A percentile compares a stretch with the other conserved stretches of the same genome.
Conservation (phyloP, 2,113 vertebrate genomes). For the Thryonomys swinderianus region DNA sequence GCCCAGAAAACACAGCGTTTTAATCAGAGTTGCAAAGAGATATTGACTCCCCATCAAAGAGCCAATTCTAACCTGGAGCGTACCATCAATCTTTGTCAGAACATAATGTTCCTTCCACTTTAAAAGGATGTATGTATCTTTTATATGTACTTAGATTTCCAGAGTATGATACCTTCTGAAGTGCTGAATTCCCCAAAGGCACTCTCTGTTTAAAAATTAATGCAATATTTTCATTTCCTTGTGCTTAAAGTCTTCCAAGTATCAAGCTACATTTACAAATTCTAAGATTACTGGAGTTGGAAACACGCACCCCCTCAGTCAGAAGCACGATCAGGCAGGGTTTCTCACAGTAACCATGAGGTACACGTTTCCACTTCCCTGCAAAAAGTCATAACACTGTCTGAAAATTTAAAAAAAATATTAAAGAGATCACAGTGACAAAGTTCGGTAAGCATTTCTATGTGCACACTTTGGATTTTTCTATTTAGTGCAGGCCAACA, state of each 20-base stretch:
- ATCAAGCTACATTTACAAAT: background rate
- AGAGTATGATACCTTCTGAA: background rate
- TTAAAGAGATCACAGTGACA: background rate
- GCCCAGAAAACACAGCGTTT: background rate
- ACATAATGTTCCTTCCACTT: background rate
- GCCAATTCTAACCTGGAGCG: background rate
- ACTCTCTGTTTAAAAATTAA: background rate
- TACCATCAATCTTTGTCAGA: background rate
- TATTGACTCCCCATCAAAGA: background rate
- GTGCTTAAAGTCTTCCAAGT: background rate
- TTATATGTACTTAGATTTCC: background rate
- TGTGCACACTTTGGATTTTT: background rate
- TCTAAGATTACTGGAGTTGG: background rate
- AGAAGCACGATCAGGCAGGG: background rate
- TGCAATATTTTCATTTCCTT: conserved; percentile 32
- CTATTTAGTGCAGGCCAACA: background rate
- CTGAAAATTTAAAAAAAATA: background rate
- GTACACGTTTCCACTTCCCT: background rate
- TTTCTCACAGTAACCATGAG: background rate
- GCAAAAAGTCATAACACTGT: background rate
- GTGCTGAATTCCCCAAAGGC: background rate
- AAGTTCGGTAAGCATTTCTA: background rate
- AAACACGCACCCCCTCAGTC: background rate
- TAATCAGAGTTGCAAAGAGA: background rate
- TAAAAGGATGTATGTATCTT: background rate